phyloP scores from a whole-genome alignment of 2,113 vertebrate species.

The Zingel zingel region DNA sequence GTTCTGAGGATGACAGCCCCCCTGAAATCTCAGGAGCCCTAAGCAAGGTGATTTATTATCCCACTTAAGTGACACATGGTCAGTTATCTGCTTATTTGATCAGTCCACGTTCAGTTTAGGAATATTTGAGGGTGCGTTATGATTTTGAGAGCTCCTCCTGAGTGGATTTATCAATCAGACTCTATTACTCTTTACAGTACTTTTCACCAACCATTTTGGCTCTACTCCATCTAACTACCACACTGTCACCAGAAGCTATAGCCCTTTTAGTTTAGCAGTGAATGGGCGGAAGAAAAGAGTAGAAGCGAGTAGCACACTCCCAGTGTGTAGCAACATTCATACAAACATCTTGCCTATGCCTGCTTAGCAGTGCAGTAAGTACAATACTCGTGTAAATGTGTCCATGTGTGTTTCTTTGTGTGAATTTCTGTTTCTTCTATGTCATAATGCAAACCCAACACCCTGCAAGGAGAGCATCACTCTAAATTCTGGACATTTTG shows the following conservation, averaged over 20 bases:
- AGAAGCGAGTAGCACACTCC: neutral
- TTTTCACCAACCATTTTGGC: neutral
- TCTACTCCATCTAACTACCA: neutral
- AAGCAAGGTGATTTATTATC: conserved; percentile 80
- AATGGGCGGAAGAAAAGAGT: neutral
- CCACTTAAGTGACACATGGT: neutral
- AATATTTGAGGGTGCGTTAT: neutral
- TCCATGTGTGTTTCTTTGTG: neutral
- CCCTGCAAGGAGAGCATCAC: neutral
- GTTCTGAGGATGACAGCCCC: conserved; percentile 88
- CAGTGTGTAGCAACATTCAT: neutral
- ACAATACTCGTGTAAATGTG: neutral
- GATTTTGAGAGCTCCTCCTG: neutral
- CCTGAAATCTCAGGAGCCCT: conserved; percentile 80
- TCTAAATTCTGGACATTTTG: neutral
- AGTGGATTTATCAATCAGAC: neutral
- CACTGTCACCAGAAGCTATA: neutral
- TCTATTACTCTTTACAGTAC: neutral
- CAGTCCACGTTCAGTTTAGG: neutral
- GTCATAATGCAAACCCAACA: neutral
- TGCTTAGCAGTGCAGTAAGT: neutral
- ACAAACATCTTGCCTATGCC: neutral
- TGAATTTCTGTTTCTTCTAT: neutral
- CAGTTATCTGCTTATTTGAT: neutral
- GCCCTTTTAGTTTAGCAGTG: neutral